These are phyloP conservation scores for Drosophila tripunctata DNA, from an alignment of 2,888 invertebrate genomes.

Conservation along the genomic window DNA sequence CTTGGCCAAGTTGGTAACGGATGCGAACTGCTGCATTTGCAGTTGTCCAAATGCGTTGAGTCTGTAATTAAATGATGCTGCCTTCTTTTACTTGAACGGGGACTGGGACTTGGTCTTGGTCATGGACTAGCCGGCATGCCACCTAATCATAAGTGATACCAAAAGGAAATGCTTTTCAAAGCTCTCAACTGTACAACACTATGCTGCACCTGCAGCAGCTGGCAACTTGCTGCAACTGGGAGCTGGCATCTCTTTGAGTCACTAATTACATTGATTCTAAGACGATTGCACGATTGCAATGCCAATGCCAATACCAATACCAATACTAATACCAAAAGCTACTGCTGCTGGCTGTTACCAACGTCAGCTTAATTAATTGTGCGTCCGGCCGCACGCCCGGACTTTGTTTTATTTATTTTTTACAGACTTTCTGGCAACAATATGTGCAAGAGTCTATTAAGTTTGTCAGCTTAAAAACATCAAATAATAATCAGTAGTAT, in stretches of 20 bases:
- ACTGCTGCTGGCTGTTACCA: conserved; percentile 25
- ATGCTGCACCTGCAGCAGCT: conserved; percentile 45
- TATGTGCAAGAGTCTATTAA: background rate
- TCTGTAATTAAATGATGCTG: conserved; percentile 72
- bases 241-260: conserved; percentile 31
- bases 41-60: conserved; percentile 67
- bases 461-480: too few species aligned
- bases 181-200: conserved; percentile 31
- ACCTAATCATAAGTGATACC: conserved; percentile 78
- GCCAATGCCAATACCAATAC: conserved; percentile 38
- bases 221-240: too few species aligned
- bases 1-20: conserved; percentile 75
- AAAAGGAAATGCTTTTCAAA: conserved; percentile 71
- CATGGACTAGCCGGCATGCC: conserved; percentile 62
- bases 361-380: conserved; percentile 67
- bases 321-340: conserved; percentile 38
- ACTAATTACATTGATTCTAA: conserved; percentile 64
- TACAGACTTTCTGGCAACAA: background rate
- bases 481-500: too few species aligned
- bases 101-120: background rate
- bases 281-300: conserved; percentile 59
- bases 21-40: conserved; percentile 66
- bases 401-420: conserved; percentile 13
- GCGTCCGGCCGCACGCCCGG: conserved; percentile 62
- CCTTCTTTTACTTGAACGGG: conserved; percentile 5